Percentiles rank a stretch among this genome's conserved stretches.
Conservation (phyloP, 2,797 vertebrate species). For the Bradypodion ventrale region DNA sequence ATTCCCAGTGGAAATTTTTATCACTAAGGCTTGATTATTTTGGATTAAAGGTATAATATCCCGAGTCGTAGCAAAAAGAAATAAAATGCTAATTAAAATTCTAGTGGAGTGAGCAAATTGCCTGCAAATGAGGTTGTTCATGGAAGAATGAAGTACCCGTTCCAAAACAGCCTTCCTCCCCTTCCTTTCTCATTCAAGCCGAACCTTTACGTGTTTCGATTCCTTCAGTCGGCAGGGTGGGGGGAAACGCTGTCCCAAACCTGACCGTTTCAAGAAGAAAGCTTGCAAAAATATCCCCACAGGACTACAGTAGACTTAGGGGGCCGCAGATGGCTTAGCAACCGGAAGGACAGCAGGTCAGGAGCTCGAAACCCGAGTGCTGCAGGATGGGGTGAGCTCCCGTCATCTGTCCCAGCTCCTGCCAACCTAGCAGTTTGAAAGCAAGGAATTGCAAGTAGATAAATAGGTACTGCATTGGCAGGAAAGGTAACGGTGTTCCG, state of each 20-base stretch:
- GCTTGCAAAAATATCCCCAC: not conserved
- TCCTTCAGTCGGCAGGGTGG: not conserved
- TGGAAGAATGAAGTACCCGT: not conserved
- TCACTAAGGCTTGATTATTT: conserved; percentile 1
- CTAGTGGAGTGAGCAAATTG: conserved; percentile 39
- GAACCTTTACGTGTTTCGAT: not conserved
- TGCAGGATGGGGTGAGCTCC: no score
- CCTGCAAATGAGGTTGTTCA: conserved; percentile 30
- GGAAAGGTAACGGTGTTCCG: no score
- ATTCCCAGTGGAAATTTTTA: conserved; percentile 1
- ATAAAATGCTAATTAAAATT: conserved; percentile 34
- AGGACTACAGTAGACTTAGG: not conserved
- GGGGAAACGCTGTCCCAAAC: not conserved
- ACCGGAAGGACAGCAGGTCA: no score
- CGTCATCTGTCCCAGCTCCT: no score
- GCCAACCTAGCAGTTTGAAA: no score
- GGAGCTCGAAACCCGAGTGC: no score
- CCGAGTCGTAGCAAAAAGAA: not conserved
- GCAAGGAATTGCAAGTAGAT: no score
- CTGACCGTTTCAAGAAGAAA: not conserved
- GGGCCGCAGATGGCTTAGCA: no score
- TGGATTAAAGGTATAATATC: conserved; percentile 40
- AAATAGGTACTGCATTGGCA: no score
- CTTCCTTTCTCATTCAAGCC: not conserved
- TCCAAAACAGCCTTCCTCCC: not conserved